Base-by-base conservation (phyloP, 2,888 invertebrate species). In the Lasioglossum zephyrum region DNA sequence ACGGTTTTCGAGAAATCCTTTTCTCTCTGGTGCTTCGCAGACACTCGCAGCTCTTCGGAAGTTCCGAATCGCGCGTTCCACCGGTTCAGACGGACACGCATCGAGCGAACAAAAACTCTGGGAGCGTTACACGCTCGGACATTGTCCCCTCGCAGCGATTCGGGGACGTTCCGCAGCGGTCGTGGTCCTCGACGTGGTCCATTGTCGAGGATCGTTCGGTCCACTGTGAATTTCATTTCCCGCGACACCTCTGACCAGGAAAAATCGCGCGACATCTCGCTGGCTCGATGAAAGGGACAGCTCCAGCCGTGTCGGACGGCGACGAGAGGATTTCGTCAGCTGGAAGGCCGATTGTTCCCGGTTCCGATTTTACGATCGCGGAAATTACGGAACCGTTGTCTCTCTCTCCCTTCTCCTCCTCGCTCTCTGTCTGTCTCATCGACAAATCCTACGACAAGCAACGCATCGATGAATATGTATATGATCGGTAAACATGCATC, bases 121-220 rank as follows among this genome's bases (percentile, higher is more conserved):
- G 8, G 47, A 11, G 6, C 41, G 73, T 69, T 73, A 49, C 57
- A 41, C 57, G 73, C 41, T n/a, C 73, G 77, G 57, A 49, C 77
- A 77, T 49, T 49, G 77, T 36, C 41, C 41, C 18, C 31, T 47
- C 6, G 16, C 57, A 16, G 16, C 75, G 72, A 60, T 83, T 75
- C 31, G 39, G 41, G 3, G 26, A 13, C 63, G 57, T 44, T 8
- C 18, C 11, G 26, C 63, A 63, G 31, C 73, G 53, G 6, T 57
- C 39, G 44, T 41, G 73, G 44, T 49, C 73, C 57, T 39, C 74
- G 41, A 8, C 69, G 31, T 18, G 74, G 69, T 47, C 75, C 47
- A 60, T 85, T 79, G 83, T 84, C 79, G 76, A 69, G 66, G 66
- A 79, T 77, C 83, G 85, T 85, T 85, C 76, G 79, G 73, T 22